Evolutionary conservation across 2,888 invertebrate genomes (phyloP).

Genomic region (Cantharis rufa): DNA sequence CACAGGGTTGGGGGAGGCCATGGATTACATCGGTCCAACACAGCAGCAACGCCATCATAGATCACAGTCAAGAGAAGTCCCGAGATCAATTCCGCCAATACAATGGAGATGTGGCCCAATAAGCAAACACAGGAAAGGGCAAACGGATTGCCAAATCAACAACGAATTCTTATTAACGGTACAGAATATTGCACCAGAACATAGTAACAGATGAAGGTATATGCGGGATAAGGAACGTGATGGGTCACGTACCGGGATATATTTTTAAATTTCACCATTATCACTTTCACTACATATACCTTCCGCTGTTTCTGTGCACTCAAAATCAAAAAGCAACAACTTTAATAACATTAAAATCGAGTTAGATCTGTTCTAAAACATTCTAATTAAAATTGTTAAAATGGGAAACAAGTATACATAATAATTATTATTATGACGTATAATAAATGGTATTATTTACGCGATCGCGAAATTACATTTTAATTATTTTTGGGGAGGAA

Average conservation of each 20-base stretch:
- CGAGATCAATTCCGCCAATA: constrained; percentile 50
- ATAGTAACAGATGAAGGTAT: constrained; percentile 52
- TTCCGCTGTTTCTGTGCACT: constrained; percentile 42
- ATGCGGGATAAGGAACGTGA: constrained; percentile 43
- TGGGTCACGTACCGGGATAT: constrained; percentile 29
- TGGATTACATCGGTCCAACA: constrained; percentile 26
- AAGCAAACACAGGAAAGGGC: constrained; percentile 70
- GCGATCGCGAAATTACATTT: neutral
- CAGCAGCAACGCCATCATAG: constrained; percentile 49
- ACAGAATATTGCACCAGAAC: constrained; percentile 50
- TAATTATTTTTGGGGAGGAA: neutral
- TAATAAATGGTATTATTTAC: no score
- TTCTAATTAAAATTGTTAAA: neutral
- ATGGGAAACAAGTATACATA: neutral
- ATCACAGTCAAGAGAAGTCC: constrained; percentile 34
- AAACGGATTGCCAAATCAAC: constrained; percentile 69
- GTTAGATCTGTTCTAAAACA: neutral
- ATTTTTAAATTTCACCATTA: constrained; percentile 19
- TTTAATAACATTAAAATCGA: constrained; percentile 13
- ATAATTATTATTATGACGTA: no score
- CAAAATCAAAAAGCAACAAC: constrained; percentile 24
- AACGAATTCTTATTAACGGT: constrained; percentile 52
- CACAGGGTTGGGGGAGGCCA: constrained; percentile 33
- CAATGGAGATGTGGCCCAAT: constrained; percentile 62
- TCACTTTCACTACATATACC: constrained; percentile 44